phyloP scores from a whole-genome alignment of 2,888 invertebrate species.

The Lutraria lutraria region DNA sequence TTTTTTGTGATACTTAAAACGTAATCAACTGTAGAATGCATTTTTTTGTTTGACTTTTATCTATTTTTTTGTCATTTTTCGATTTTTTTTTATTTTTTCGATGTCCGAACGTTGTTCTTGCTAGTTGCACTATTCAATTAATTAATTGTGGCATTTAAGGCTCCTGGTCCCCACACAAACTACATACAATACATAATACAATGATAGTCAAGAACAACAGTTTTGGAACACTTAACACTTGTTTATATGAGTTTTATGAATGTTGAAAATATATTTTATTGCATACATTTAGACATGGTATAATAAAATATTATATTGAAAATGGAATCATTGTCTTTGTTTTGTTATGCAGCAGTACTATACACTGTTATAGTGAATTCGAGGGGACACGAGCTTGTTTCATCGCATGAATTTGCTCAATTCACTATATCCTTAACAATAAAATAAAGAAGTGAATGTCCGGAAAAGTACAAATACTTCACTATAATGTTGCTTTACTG shows the following conservation, averaged over 20 bases:
- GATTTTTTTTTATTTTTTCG: background rate
- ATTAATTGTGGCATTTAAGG: no score
- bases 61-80: background rate
- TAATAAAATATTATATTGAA: slow-evolving; percentile 21
- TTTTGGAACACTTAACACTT: background rate
- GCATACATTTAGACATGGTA: slow-evolving; percentile 18
- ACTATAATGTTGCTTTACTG: no score
- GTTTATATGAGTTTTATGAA: background rate
- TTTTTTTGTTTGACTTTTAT: background rate
- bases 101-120: slow-evolving; percentile 16
- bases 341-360: background rate
- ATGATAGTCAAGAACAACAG: slow-evolving; percentile 21
- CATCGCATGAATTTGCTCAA: no score
- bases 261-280: slow-evolving; percentile 19
- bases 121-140: background rate
- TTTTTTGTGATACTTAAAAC: no score
- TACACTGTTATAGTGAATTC: no score
- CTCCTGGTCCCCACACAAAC: no score
- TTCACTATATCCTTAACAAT: no score
- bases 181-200: no score
- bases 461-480: no score
- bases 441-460: no score
- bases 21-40: background rate
- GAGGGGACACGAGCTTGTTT: no score
- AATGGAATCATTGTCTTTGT: background rate